Percentiles rank a stretch among this genome's conserved stretches.
Conservation (phyloP, 2,113 vertebrate species). For the Sinocyclocheilus anophthalmus region DNA sequence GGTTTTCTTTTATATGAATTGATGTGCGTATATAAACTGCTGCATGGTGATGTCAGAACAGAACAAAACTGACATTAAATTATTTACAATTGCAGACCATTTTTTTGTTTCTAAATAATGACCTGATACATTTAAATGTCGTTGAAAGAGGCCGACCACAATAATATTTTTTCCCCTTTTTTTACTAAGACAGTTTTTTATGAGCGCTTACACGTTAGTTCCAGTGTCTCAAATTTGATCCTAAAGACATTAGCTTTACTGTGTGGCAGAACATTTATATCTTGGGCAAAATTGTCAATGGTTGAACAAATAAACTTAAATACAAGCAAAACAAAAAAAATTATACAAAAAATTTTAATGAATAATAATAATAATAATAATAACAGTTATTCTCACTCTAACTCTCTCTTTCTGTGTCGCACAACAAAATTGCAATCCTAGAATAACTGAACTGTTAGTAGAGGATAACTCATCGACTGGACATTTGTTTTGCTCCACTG, state of each 20-base stretch:
- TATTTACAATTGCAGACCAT: background rate
- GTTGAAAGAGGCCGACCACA: background rate
- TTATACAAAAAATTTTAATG: too few species aligned
- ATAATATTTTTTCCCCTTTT: background rate
- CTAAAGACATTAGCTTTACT: background rate
- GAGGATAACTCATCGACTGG: background rate
- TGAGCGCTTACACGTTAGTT: background rate
- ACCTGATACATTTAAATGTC: background rate
- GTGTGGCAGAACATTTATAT: background rate
- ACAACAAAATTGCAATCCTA: background rate
- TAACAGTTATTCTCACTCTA: too few species aligned
- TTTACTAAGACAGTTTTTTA: background rate
- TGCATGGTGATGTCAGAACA: conserved; percentile 6
- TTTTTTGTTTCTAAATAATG: background rate
- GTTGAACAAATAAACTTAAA: background rate
- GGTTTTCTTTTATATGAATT: conserved; percentile 22
- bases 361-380: too few species aligned
- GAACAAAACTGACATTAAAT: background rate
- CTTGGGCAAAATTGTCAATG: background rate
- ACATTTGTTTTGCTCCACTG: background rate
- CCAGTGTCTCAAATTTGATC: background rate
- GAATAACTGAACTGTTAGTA: background rate
- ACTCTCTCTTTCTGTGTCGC: too few species aligned
- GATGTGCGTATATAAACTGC: conserved; percentile 17
- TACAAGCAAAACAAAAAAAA: too few species aligned